Evolutionary conservation across 1,140 invertebrate species (phyloP).

Genomic region (Campoletis sonorensis): DNA sequence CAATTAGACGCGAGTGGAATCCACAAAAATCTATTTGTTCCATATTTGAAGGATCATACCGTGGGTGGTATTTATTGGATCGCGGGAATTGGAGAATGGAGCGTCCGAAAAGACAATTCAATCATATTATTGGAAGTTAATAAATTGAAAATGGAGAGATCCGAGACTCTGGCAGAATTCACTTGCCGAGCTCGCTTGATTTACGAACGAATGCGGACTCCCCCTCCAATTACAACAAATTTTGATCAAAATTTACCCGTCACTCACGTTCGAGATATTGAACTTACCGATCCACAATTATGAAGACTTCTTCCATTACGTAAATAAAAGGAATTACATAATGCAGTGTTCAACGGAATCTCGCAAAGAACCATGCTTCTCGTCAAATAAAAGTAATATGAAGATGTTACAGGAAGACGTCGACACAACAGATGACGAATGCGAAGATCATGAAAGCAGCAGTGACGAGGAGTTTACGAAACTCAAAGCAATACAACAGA

Average conservation of each 20-base stretch:
- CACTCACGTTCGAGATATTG: conserved; percentile 25
- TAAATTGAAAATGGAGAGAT: conserved; percentile 33
- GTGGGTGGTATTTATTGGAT: conserved; percentile 47
- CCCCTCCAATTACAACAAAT: conserved; percentile 38
- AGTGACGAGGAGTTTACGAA: background rate
- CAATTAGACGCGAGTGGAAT: conserved; percentile 40
- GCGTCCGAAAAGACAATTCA: conserved; percentile 12
- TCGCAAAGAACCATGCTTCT: background rate
- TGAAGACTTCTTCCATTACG: conserved; percentile 24
- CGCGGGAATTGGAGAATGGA: conserved; percentile 31
- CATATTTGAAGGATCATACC: conserved; percentile 33
- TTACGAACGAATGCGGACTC: conserved; percentile 37
- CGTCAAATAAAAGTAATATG: conserved; percentile 20
- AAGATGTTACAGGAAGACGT: conserved; percentile 22
- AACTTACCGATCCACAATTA: conserved; percentile 34
- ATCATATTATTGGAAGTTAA: conserved; percentile 27
- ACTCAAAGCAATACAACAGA: background rate
- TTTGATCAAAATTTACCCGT: conserved; percentile 22
- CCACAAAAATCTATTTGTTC: conserved; percentile 34
- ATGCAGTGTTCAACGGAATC: background rate
- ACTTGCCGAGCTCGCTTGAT: conserved; percentile 33
- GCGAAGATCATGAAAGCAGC: background rate
- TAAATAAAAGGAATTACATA: conserved; percentile 31
- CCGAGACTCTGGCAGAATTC: conserved; percentile 37
- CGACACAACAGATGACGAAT: conserved; percentile 13